Evolutionary conservation across 2,113 vertebrate species (phyloP), one percentile per base, ranked within the genome.

Genomic region (Serinus canaria): DNA sequence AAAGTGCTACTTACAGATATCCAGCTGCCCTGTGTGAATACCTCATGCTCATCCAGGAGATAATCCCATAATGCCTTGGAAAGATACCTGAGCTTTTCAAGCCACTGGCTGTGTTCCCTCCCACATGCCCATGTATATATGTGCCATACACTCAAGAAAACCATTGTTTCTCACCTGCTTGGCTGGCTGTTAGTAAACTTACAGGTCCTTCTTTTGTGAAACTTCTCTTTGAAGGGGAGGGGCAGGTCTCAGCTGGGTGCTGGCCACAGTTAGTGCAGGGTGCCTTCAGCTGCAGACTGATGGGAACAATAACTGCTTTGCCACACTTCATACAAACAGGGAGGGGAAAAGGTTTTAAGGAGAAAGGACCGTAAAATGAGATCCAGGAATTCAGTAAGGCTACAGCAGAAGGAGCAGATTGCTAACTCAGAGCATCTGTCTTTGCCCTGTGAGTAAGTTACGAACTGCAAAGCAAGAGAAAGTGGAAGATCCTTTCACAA

Each of bases 401-500:
- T 77, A 20, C 80, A 50, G 89, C 19, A 33, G 62, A 84, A 62
- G 79, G 83, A 89, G 79, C 78, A 52, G 78, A 37, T 62, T 28
- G 67, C 72, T 93, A 94, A 89, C 70, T 74, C 41, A 2, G 55
- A 96, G 95, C 90, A 88, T 96, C 77, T 96, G 93, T 92, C 87
- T 74, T 74, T 88, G 60, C 44, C 68, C 64, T 2, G 2, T 22
- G 47, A 92, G 68, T 88, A 96, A 95, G 92, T 97, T 96, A 96
- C 19, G 49, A 94, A 93, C 94, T 94, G 88, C 60, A 86, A 96
- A 96, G 91, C 75, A 91, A 80, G 94, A 86, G 96, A 96, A 96
- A 96, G 93, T 95, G 90, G 92, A 96, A 96, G 95, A 93, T 94
- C 94, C 76, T 93, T 96, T 96, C 91, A 90, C 94, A 95, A 94